Base-by-base conservation (phyloP, 2,888 invertebrate species). In the Mechanitis messenoides region DNA sequence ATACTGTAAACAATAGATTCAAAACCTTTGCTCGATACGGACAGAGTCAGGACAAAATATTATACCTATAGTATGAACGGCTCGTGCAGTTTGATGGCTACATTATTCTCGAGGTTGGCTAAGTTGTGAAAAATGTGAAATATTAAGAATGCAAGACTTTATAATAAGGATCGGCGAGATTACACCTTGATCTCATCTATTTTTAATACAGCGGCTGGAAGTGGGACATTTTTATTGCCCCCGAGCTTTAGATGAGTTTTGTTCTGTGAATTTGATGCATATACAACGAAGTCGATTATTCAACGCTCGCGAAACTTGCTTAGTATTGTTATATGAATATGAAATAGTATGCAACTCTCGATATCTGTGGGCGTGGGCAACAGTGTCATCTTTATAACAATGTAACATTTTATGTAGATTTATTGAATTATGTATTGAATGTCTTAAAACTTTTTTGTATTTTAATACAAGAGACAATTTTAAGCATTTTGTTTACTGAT, bases 241-340 rank as follows among this genome's bases (percentile, higher is more conserved):
- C 80, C 74, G 76, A 77, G 84, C 82, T 81, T 78, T 81, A 85
- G 87, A 90, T 90, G 88, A 89, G 88, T 87, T 88, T 89, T 88
- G 88, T 90, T 87, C 84, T 84, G 83, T 80, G 83, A 85, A 84
- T 88, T 87, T 89, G 89, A 89, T 89, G 89, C 89, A 90, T 90
- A 85, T 82, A 83, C 78, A 88, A 90, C 88, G 88, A 89, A 84
- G 80, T 81, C 85, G 81, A 87, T 89, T 85, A 87, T 85, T 87
- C 86, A 84, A 76, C 84, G 73, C 85, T 83, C 76, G 72, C 75
- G 71, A 77, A 75, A 80, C 79, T 83, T 78, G 80, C 76, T 76
- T 79, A 73, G 71, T 71, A 79, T 79, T 80, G 80, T 79, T 75
- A 77, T 80, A 84, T 87, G 81, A 86, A 85, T 87, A 77, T 75